Percentiles rank a stretch among this genome's conserved stretches.
Evolutionary conservation across 2,113 vertebrate genomes (phyloP).

Genomic region (Speoplatyrhinus poulsoni): DNA sequence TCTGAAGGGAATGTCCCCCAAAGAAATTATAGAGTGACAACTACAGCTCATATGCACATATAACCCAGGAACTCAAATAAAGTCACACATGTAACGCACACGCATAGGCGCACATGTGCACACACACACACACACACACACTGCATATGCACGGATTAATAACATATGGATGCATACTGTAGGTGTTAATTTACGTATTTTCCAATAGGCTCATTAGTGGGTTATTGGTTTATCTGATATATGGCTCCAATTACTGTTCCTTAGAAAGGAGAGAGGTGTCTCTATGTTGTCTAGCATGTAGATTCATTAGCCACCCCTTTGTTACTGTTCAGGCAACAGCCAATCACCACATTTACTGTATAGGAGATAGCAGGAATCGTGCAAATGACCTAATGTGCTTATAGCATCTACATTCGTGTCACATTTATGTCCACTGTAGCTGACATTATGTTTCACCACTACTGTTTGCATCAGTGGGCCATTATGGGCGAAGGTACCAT

Average conservation of each 20-base stretch:
- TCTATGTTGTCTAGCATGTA: neutral
- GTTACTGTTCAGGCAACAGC: neutral
- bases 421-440: too few species aligned
- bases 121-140: neutral
- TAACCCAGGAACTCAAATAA: neutral
- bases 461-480: neutral
- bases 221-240: constrained; percentile 32
- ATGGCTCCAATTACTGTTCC: constrained; percentile 34
- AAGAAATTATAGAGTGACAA: constrained; percentile 5
- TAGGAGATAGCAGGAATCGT: too few species aligned
- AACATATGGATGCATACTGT: constrained; percentile 8
- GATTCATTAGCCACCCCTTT: neutral
- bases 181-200: constrained; percentile 26
- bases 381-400: too few species aligned
- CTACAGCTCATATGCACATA: neutral
- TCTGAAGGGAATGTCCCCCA: constrained; percentile 7
- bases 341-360: neutral
- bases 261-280: neutral
- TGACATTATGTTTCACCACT: neutral
- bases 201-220: constrained; percentile 28
- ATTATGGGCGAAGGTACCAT: neutral
- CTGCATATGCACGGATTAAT: constrained; percentile 1
- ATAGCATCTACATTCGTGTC: too few species aligned
- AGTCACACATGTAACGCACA: neutral
- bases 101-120: neutral